These are phyloP conservation scores for Sisor rabdophorus DNA, from an alignment of 2,113 vertebrate species.

Conservation along the genomic window DNA sequence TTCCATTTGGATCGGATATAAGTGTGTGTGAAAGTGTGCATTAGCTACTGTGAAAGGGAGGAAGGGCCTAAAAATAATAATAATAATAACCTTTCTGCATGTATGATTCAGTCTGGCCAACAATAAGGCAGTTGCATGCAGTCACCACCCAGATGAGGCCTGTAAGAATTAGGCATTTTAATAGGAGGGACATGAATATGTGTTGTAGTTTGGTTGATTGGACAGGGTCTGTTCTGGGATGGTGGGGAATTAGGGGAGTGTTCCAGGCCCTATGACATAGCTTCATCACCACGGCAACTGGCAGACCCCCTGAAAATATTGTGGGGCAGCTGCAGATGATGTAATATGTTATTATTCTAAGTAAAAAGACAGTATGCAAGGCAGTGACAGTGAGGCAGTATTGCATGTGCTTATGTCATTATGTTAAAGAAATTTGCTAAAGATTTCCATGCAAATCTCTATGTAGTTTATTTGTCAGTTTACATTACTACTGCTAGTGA, in stretches of 20 bases:
- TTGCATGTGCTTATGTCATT: constrained; percentile 71
- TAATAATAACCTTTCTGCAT: constrained; percentile 40
- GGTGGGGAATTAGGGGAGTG: constrained; percentile 20
- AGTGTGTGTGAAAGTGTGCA: not conserved
- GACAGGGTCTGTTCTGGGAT: not conserved
- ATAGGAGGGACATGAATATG: not conserved
- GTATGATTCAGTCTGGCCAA: constrained; percentile 45
- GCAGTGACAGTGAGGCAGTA: constrained; percentile 39
- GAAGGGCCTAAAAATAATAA: constrained; percentile 10
- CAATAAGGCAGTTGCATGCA: constrained; percentile 35
- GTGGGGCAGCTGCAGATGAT: constrained; percentile 56
- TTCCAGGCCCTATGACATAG: constrained; percentile 42
- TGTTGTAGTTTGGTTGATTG: not conserved
- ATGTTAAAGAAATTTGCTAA: constrained; percentile 44
- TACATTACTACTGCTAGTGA: constrained; percentile 5
- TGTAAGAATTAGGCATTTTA: not conserved
- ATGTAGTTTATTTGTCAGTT: constrained; percentile 28
- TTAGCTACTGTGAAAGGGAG: constrained; percentile 8
- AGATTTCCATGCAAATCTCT: constrained; percentile 33
- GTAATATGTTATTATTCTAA: constrained; percentile 55
- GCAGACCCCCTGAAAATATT: constrained; percentile 50
- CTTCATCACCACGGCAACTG: constrained; percentile 50
- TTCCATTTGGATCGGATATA: constrained; percentile 21
- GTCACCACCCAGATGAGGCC: constrained; percentile 34
- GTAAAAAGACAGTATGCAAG: constrained; percentile 36